Percentiles rank a stretch among this genome's conserved stretches.
These are phyloP conservation scores for Fopius arisanus DNA, from an alignment of 1,140 invertebrate genomes.

Conservation along the genomic window DNA sequence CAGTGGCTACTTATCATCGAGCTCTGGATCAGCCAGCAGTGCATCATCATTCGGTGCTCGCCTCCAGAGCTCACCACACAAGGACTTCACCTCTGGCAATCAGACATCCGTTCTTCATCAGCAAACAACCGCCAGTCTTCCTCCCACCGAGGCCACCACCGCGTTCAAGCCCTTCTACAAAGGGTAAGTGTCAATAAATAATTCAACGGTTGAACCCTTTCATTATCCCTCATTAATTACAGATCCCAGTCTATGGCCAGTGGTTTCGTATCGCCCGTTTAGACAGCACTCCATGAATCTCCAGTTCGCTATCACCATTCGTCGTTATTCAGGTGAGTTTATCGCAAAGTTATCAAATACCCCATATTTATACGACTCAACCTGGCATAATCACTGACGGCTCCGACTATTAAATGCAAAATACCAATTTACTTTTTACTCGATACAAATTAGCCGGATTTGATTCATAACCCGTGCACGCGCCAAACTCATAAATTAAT, in stretches of 20 bases:
- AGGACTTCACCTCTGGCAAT: conserved; percentile 62
- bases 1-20: conserved; percentile 66
- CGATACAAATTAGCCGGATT: neutral
- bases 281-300: conserved; percentile 38
- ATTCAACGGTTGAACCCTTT: neutral
- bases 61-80: conserved; percentile 68
- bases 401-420: neutral
- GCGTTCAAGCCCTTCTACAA: conserved; percentile 90
- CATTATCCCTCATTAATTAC: conserved; percentile 46
- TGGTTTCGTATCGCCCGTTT: conserved; percentile 72
- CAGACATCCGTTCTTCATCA: conserved; percentile 61
- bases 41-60: conserved; percentile 63
- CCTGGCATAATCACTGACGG: neutral
- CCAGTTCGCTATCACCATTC: conserved; percentile 25
- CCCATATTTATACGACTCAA: neutral
- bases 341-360: neutral
- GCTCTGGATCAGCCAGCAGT: conserved; percentile 63
- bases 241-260: conserved; percentile 70
- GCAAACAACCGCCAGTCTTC: conserved; percentile 60
- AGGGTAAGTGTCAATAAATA: conserved; percentile 69
- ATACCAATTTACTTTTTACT: neutral
- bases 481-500: neutral
- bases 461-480: neutral
- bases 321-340: conserved; percentile 49
- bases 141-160: conserved; percentile 68